Base-by-base conservation (phyloP, 2,797 vertebrate genomes). In the Pseudopleuronectes americanus region DNA sequence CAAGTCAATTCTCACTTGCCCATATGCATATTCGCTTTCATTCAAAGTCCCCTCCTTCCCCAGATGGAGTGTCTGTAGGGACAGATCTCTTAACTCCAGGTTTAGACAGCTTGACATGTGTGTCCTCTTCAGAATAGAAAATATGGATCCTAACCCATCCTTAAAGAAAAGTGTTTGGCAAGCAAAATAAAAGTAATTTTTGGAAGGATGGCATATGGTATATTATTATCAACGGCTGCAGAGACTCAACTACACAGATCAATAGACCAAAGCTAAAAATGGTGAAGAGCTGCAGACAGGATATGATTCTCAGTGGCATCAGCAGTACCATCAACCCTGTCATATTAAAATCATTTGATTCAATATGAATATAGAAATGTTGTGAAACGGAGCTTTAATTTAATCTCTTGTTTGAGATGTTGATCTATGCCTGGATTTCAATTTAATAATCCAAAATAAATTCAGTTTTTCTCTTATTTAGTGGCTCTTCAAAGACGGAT, bases 401-500 rank as follows among this genome's bases (percentile, higher is more conserved):
- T 28, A 1, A 51, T 49, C 24, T 36, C 36, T 51, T 21, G 22
- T 45, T 65, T 53, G 24, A 70, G 45, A 51, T 63, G n/a, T 49
- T 22, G 19, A 63, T 70, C 33, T 64, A 8, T 54, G 33, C 54
- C 57, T 26, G 8, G 17, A 47, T 26, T 60, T 6, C n/a, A 26
- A 21, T 48, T 31, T 64, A 54, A 66, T 52, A 54, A 23, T 43
- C 41, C 16, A 51, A 26, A 56, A 41, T 6, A 31, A 31, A 66
- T 57, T 24, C 45, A 26, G 28, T 56, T 74, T 61, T 45, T n/a
- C 52, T 66, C 19, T 57, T 26, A 71, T 55, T 57, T 8, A 45
- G 12, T 62, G 10, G 23, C 13, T 54, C 26, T 55, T 45, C 4
- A 36, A 60, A 60, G 31, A 28, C 28, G 63, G 53, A 78, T 66